Percentiles rank a stretch among this genome's conserved stretches.
These are phyloP conservation scores for Galerucella nymphaeae DNA, from an alignment of 2,888 invertebrate genomes.

Conservation along the genomic window DNA sequence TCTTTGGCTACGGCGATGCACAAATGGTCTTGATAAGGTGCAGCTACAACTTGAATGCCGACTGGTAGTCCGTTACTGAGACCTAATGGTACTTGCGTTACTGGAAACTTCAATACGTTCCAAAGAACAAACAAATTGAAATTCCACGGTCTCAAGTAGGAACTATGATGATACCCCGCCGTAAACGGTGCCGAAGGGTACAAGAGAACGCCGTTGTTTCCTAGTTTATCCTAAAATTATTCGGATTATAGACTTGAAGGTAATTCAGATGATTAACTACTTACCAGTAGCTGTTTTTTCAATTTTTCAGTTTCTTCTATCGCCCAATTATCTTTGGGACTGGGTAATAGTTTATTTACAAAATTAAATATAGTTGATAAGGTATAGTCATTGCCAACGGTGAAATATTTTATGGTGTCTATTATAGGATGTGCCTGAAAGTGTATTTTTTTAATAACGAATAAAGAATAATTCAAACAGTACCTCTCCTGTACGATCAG, in stretches of 20 bases:
- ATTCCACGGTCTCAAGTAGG: constrained; percentile 82
- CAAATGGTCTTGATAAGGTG: constrained; percentile 76
- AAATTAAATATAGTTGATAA: constrained; percentile 76
- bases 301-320: constrained; percentile 70
- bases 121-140: constrained; percentile 88
- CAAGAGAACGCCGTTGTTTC: constrained; percentile 82
- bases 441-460: background rate
- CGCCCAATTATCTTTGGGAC: constrained; percentile 74
- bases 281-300: constrained; percentile 71
- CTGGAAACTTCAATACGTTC: constrained; percentile 85
- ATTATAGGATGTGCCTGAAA: constrained; percentile 65
- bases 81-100: constrained; percentile 87
- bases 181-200: constrained; percentile 84
- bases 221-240: constrained; percentile 73
- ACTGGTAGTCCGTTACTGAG: constrained; percentile 79
- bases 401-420: constrained; percentile 75
- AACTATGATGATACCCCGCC: constrained; percentile 85
- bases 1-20: constrained; percentile 80
- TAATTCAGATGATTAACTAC: constrained; percentile 45
- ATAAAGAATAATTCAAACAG: constrained; percentile 43
- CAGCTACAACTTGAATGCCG: constrained; percentile 83
- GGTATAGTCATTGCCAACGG: constrained; percentile 71
- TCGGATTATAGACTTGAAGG: too few species aligned
- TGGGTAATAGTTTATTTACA: constrained; percentile 74
- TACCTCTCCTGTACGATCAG: constrained; percentile 71